Evolutionary conservation across 1,140 invertebrate genomes (phyloP).

Genomic region (Scylla paramamosain): DNA sequence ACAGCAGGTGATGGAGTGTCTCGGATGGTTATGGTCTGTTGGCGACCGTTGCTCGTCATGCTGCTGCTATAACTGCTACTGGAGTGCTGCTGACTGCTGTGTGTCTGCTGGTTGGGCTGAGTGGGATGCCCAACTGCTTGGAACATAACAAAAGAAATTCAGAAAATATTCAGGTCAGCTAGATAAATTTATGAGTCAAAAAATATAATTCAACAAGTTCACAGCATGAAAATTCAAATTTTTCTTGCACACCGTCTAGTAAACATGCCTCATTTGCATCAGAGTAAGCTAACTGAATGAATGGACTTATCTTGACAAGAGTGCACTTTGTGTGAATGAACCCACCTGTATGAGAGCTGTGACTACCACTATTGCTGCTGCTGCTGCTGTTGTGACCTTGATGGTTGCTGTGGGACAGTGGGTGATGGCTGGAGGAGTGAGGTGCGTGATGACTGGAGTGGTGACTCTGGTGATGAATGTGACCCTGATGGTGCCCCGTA

Average conservation of each 20-base stretch:
- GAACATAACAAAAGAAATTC: neutral
- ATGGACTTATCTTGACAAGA: too few relatives aligned
- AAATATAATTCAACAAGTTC: neutral
- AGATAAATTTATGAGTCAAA: neutral
- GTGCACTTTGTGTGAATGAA: neutral
- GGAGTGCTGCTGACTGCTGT: constrained; percentile 64
- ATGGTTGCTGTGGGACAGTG: constrained; percentile 46
- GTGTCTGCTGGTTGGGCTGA: constrained; percentile 58
- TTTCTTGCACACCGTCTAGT: too few relatives aligned
- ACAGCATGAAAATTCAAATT: neutral
- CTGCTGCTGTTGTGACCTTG: constrained; percentile 30
- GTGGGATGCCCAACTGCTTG: constrained; percentile 57
- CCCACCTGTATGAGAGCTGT: constrained; percentile 61
- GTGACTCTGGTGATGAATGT: constrained; percentile 62
- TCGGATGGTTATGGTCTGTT: constrained; percentile 89
- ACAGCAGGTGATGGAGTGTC: constrained; percentile 96
- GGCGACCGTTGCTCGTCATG: constrained; percentile 56
- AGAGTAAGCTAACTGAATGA: too few relatives aligned
- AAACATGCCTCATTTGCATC: too few relatives aligned
- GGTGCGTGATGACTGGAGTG: constrained; percentile 63
- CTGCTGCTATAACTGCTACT: constrained; percentile 66
- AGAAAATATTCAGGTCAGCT: neutral
- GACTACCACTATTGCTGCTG: constrained; percentile 29
- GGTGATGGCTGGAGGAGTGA: constrained; percentile 69
- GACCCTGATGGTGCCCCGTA: constrained; percentile 59